A percentile compares a stretch with the other conserved stretches of the same genome.
These are phyloP conservation scores for Agrilus mali DNA, from an alignment of 2,888 invertebrate species.

Conservation along the genomic window DNA sequence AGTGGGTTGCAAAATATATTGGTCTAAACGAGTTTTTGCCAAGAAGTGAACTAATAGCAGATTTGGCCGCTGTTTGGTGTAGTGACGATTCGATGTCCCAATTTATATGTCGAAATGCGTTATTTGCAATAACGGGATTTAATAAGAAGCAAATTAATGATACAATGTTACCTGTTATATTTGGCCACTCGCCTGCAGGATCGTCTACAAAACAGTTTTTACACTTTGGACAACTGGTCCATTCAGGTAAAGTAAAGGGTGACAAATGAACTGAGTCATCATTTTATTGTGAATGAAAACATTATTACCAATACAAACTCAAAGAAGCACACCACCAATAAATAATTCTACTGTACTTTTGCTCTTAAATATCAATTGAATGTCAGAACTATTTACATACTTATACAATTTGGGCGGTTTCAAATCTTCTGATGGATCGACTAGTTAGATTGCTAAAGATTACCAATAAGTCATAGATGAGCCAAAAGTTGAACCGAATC, in stretches of 20 bases:
- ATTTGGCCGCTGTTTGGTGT: slow-evolving; percentile 38
- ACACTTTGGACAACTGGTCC: slow-evolving; percentile 58
- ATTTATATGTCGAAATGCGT: slow-evolving; percentile 21
- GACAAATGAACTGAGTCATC: too few species aligned
- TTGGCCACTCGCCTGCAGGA: slow-evolving; percentile 27
- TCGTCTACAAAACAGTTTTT: slow-evolving; percentile 50
- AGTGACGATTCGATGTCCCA: slow-evolving; percentile 21
- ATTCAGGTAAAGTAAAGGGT: slow-evolving; percentile 28
- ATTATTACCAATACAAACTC: too few species aligned
- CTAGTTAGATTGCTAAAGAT: too few species aligned
- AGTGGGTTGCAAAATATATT: slow-evolving; percentile 2
- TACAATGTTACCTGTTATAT: slow-evolving; percentile 20
- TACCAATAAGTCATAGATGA: too few species aligned
- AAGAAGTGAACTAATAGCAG: slow-evolving; percentile 36
- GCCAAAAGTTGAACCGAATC: too few species aligned
- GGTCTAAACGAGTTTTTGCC: slow-evolving; percentile 50
- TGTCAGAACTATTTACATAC: too few species aligned
- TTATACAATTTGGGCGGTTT: too few species aligned
- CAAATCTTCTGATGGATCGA: too few species aligned
- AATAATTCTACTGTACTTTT: too few species aligned
- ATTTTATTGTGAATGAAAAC: too few species aligned
- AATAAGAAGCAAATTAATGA: slow-evolving; percentile 24
- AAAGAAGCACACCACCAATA: too few species aligned
- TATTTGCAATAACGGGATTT: slow-evolving; percentile 26
- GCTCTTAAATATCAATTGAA: too few species aligned